These are phyloP conservation scores for Cephus spinipes DNA, from an alignment of 2,888 invertebrate genomes.

Conservation along the genomic window DNA sequence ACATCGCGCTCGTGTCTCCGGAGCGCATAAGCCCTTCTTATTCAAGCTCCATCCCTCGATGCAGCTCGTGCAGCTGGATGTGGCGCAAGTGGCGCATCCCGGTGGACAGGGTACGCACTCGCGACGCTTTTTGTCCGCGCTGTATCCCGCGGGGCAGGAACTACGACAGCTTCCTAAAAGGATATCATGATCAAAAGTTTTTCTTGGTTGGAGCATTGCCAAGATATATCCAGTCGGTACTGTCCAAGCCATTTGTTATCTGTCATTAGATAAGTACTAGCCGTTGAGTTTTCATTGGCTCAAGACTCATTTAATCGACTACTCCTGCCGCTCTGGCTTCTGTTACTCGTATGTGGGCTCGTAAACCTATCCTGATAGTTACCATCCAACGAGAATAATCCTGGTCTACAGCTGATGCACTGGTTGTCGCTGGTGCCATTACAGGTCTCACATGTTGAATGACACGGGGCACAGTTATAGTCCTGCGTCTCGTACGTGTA, in stretches of 20 bases:
- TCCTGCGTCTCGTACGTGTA: conserved; percentile 89
- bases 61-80: conserved; percentile 80
- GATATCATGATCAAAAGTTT: conserved; percentile 40
- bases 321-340: neutral
- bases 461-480: conserved; percentile 84
- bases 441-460: conserved; percentile 84
- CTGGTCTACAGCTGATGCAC: conserved; percentile 84
- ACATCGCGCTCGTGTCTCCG: conserved; percentile 78
- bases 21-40: conserved; percentile 81
- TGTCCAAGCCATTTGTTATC: neutral
- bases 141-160: conserved; percentile 80
- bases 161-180: conserved; percentile 79
- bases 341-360: neutral
- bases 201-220: neutral
- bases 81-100: conserved; percentile 82
- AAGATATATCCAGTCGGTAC: neutral
- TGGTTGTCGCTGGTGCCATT: conserved; percentile 81
- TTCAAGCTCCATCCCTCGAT: conserved; percentile 80
- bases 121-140: conserved; percentile 81
- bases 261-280: neutral
- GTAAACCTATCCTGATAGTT: conserved; percentile 30
- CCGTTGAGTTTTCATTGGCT: neutral
- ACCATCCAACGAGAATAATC: conserved; percentile 78
- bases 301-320: neutral
- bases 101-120: conserved; percentile 85